Evolutionary conservation across 1,140 invertebrate species (phyloP), one percentile per base, ranked within the genome.

Genomic region (Hyphantria cunea): DNA sequence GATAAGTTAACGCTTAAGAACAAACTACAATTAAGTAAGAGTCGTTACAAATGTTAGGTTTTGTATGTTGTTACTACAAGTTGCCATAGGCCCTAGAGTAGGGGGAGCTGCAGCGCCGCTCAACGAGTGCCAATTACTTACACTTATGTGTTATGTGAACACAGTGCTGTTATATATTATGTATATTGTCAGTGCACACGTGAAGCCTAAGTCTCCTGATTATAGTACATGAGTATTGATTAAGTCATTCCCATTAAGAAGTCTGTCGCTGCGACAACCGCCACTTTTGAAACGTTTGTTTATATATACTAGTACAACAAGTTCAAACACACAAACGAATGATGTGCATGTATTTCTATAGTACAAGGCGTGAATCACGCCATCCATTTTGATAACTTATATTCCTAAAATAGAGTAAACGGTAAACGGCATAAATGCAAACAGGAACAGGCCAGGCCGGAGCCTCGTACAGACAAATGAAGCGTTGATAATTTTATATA

Each of bases 11-110:
- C 15, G 41, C 4, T 41, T 39, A 53, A 37, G 10, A 17, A 55
- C 41, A 55, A 53, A 45, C 41, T 55, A 56, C 13, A 14, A 31
- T 33, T 45, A 33, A 45, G 53, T 33, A 54, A 5, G n/a, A n/a
- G 39, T 25, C 44, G 31, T 55, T 39, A 39, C 42, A 39, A 47
- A 45, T 11, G 15, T 31, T 59, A 59, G 56, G 15, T 60, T 60
- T 60, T 60, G 56, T 60, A 60, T 60, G 48, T 60, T 60, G 48
- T 60, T 60, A 45, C 42, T 60, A 60, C 47, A 15, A 37, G 47
- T 60, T 51, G 32, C 56, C 45, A 14, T 60, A 42, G 56, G 13
- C 12, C n/a, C 37, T 31, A 50, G 45, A 15, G 33, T 37, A 10
- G 31, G 0, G 31, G 6, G 17, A 5, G 39, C 39, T n/a, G n/a